Evolutionary conservation across 2,797 vertebrate genomes (phyloP).

Genomic region (Masticophis lateralis): DNA sequence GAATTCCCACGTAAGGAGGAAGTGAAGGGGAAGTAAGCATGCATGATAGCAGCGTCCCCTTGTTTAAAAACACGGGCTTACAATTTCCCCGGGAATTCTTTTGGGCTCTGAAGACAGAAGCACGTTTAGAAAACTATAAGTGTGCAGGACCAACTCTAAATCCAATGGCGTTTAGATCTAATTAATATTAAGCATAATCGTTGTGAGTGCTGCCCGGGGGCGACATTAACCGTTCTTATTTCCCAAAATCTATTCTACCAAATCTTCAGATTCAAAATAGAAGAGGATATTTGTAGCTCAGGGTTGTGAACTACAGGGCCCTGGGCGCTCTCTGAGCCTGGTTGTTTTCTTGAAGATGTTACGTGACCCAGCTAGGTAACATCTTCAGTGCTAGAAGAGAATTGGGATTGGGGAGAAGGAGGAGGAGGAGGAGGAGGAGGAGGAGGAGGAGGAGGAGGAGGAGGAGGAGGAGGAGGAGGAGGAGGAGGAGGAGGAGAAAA

Average conservation of each 20-base stretch:
- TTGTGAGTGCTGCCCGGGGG: not conserved
- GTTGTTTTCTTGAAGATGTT: not conserved
- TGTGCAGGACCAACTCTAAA: not conserved
- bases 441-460: too few species aligned
- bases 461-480: too few species aligned
- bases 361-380: not conserved
- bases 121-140: not conserved
- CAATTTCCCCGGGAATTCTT: not conserved
- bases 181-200: not conserved
- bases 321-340: not conserved
- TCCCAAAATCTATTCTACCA: not conserved
- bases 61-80: not conserved
- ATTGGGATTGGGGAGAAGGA: too few species aligned
- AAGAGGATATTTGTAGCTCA: not conserved
- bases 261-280: not conserved
- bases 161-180: not conserved
- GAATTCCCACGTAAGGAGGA: not conserved
- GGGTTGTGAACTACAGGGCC: not conserved
- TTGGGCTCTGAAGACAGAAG: not conserved
- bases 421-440: too few species aligned
- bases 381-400: not conserved
- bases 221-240: not conserved
- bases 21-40: constrained; percentile 12
- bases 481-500: too few species aligned
- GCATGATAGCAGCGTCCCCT: not conserved